Evolutionary conservation across 2,113 vertebrate genomes (phyloP).

Genomic region (Sceloporus undulatus): DNA sequence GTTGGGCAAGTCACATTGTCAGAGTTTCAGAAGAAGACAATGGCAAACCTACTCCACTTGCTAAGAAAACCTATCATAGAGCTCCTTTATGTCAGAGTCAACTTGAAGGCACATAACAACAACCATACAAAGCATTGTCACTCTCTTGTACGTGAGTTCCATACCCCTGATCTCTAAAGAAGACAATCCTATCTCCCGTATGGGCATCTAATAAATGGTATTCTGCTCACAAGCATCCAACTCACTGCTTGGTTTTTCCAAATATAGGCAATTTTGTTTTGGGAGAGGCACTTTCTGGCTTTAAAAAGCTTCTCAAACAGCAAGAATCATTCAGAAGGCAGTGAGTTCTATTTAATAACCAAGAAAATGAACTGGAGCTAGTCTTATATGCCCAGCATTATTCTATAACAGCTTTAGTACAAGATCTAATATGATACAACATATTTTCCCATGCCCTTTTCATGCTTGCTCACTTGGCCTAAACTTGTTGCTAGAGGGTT

Average conservation of each 20-base stretch:
- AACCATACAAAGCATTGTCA: neutral
- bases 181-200: no score
- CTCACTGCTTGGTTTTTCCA: neutral
- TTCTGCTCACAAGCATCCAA: neutral
- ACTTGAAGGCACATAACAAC: no score
- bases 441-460: slow-evolving; percentile 78
- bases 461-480: slow-evolving; percentile 61
- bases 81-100: no score
- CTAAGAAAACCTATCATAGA: neutral
- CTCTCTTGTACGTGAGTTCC: neutral
- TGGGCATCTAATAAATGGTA: neutral
- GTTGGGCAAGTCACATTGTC: no score
- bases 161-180: neutral
- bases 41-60: no score
- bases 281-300: slow-evolving; percentile 19
- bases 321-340: slow-evolving; percentile 30
- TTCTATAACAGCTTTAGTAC: slow-evolving; percentile 50
- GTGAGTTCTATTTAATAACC: slow-evolving; percentile 32
- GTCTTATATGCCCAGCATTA: slow-evolving; percentile 55
- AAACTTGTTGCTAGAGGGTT: slow-evolving; percentile 63
- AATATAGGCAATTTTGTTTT: neutral
- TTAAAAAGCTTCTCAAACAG: neutral
- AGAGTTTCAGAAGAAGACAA: no score
- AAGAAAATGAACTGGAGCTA: slow-evolving; percentile 45
- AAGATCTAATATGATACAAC: slow-evolving; percentile 55